Evolutionary conservation across 2,113 vertebrate species (phyloP).

Genomic region (Salvator merianae): DNA sequence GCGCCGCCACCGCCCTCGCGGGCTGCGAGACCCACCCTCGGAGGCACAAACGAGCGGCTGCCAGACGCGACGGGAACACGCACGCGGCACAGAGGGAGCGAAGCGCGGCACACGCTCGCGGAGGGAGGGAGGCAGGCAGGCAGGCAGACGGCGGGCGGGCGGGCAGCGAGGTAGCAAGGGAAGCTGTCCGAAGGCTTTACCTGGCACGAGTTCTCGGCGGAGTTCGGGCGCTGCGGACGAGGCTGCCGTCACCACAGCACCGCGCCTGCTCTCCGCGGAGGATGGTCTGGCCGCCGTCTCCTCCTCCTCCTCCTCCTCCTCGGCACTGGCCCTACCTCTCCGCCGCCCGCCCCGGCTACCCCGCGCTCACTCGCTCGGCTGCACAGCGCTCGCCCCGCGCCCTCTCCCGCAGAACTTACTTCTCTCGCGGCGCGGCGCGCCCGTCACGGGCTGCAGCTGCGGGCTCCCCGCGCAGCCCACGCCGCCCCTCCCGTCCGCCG

Average conservation of each 20-base stretch:
- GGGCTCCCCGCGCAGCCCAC: too few species aligned
- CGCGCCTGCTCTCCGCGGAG: too few species aligned
- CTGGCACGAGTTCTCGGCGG: slow-evolving; percentile 28
- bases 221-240: slow-evolving; percentile 38
- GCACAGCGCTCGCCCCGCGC: background rate
- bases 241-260: slow-evolving; percentile 48
- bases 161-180: background rate
- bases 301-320: too few species aligned
- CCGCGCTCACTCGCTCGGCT: background rate
- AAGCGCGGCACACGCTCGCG: background rate
- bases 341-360: background rate
- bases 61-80: background rate
- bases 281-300: too few species aligned
- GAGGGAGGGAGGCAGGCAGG: slow-evolving; percentile 15
- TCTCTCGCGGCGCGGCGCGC: background rate
- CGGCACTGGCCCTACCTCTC: too few species aligned
- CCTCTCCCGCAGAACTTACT: background rate
- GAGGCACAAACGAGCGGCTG: slow-evolving; percentile 39
- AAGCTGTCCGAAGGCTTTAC: slow-evolving; percentile 48
- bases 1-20: background rate
- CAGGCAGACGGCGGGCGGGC: slow-evolving; percentile 29
- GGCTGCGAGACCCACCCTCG: slow-evolving; percentile 36
- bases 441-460: too few species aligned
- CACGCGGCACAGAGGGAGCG: background rate
- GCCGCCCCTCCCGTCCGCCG: too few species aligned